Evolutionary conservation across 1,140 invertebrate genomes (phyloP), one percentile per base, ranked within the genome.

Genomic region (Dolichoris vasculosae): DNA sequence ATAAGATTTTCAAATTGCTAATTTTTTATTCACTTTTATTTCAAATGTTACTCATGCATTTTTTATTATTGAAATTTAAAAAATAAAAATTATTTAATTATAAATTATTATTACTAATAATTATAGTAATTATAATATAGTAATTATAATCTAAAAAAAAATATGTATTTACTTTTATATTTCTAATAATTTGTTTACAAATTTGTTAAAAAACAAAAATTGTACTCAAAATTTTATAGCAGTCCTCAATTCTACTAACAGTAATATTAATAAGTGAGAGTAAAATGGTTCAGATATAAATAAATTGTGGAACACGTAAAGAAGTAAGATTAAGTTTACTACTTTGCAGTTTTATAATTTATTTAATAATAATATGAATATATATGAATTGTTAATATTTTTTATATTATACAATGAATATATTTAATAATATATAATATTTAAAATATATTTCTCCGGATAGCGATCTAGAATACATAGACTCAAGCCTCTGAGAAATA

Each of bases 261-360:
- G 67, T 69, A 69, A 69, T 69, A 69, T 69, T 69, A 69, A 69
- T 69, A 69, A 38, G 38, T 69, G 15, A 6, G 30, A 69, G 67
- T 35, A 38, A 69, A 69, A 69, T 69, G 32, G 67, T 38, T 38
- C 67, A 69, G 67, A 38, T 69, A 69, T 69, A 69, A 69, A 69
- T 69, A 69, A 69, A 69, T 69, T 69, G 67, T 38, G 32, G 67
- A 69, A 38, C 67, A 17, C 67, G 35, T 69, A 69, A 69, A 69
- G 67, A 40, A 35, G 32, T 69, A 38, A 69, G 15, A 69, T 69
- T 38, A 20, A 38, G 35, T 35, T 35, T 69, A 38, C 30, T 69
- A 69, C 15, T 69, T 69, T 69, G 32, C 15, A 69, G 67, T 69
- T 69, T 38, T 35, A 69, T 69, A 69, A 69, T 35, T 69, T 69